phyloP scores from a whole-genome alignment of 2,888 invertebrate species.

The Clepsis dumicolana region DNA sequence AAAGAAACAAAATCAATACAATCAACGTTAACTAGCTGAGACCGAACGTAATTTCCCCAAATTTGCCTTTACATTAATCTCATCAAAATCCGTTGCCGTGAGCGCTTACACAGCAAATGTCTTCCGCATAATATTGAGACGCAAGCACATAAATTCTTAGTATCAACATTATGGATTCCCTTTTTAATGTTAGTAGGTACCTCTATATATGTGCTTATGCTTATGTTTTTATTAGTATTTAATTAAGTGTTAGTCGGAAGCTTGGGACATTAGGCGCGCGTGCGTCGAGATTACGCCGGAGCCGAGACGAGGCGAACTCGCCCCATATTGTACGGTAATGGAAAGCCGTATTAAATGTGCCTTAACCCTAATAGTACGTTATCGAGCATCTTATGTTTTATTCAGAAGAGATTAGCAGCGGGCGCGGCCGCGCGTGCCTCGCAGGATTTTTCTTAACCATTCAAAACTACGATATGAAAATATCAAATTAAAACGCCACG shows the following conservation, averaged over 20 bases:
- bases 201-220: constrained; percentile 46
- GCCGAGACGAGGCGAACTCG: constrained; percentile 53
- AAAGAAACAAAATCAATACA: constrained; percentile 69
- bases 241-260: constrained; percentile 71
- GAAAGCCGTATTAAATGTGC: constrained; percentile 77
- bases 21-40: constrained; percentile 64
- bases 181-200: constrained; percentile 51
- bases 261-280: constrained; percentile 65
- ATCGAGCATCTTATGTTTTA: constrained; percentile 83
- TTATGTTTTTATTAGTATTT: constrained; percentile 71
- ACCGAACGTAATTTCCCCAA: constrained; percentile 61
- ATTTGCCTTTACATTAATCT: constrained; percentile 60
- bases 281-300: constrained; percentile 64
- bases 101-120: constrained; percentile 53
- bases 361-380: constrained; percentile 79
- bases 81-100: constrained; percentile 52
- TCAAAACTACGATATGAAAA: constrained; percentile 64
- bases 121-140: constrained; percentile 49
- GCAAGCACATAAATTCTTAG: constrained; percentile 47
- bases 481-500: constrained; percentile 55
- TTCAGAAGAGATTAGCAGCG: constrained; percentile 79
- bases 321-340: constrained; percentile 70
- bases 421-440: constrained; percentile 62
- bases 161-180: constrained; percentile 57
- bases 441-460: constrained; percentile 70